Evolutionary conservation across 2,888 invertebrate species (phyloP).

Genomic region (Oscheius myriophilus): DNA sequence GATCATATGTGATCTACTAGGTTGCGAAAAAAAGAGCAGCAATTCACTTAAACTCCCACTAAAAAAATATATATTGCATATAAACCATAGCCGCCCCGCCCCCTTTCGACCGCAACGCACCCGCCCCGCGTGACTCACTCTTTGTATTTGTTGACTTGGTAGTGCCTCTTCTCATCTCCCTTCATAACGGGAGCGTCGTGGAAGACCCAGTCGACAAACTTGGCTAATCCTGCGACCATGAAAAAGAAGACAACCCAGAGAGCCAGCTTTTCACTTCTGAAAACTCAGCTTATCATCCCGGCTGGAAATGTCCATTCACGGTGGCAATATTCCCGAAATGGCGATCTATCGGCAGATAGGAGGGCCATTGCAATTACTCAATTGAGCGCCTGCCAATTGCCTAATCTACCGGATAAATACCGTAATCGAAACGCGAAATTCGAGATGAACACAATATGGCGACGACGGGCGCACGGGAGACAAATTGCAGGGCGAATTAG

Average conservation of each 20-base stretch:
- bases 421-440: constrained; percentile 21
- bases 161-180: neutral
- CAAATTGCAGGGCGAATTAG: neutral
- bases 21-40: too few species aligned
- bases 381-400: constrained; percentile 30
- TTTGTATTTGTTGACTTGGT: constrained; percentile 11
- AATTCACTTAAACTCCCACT: too few species aligned
- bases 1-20: too few species aligned
- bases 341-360: constrained; percentile 8
- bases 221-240: neutral
- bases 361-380: constrained; percentile 17
- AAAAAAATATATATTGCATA: too few species aligned
- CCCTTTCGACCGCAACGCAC: too few species aligned
- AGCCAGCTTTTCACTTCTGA: constrained; percentile 2
- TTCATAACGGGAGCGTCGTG: neutral
- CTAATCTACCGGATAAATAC: constrained; percentile 33
- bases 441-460: neutral
- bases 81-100: too few species aligned
- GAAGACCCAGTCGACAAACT: constrained; percentile 8
- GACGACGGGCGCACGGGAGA: neutral
- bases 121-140: neutral
- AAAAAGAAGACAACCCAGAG: constrained; percentile 3
- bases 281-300: too few species aligned
- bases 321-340: too few species aligned
- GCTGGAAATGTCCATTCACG: too few species aligned